Percentiles rank a stretch among this genome's conserved stretches.
These are phyloP conservation scores for Hypomecis atomaria DNA, from an alignment of 2,888 invertebrate genomes.

Conservation along the genomic window DNA sequence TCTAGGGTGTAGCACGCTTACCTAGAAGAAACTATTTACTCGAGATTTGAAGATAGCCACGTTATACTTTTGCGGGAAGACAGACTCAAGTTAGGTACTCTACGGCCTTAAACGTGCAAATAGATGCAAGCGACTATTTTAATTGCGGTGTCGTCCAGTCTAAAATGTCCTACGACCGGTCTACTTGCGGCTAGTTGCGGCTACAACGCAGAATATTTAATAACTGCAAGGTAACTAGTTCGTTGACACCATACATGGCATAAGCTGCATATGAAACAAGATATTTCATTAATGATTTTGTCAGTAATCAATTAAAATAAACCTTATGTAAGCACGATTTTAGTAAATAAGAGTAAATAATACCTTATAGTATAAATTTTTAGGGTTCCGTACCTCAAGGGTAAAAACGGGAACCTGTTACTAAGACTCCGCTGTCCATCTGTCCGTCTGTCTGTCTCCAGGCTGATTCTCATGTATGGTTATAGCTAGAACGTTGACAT, in stretches of 20 bases:
- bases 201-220: constrained; percentile 1
- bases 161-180: constrained; percentile 1
- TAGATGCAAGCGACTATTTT: constrained; percentile 4
- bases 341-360: no score
- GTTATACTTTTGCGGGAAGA: no score
- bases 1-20: no score
- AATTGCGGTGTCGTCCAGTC: neutral
- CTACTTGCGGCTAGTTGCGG: constrained; percentile 9
- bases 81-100: neutral
- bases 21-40: no score
- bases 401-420: no score
- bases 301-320: neutral
- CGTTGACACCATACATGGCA: neutral
- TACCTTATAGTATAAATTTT: no score
- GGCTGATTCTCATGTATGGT: no score
- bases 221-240: constrained; percentile 6
- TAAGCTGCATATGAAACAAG: neutral
- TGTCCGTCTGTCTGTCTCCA: no score
- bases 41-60: no score
- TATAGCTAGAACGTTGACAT: no score
- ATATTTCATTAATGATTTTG: neutral
- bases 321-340: neutral
- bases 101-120: neutral
- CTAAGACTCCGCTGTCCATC: no score
- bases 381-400: no score